Base-by-base conservation (phyloP, 2,113 vertebrate genomes). In the Semnornis frantzii region DNA sequence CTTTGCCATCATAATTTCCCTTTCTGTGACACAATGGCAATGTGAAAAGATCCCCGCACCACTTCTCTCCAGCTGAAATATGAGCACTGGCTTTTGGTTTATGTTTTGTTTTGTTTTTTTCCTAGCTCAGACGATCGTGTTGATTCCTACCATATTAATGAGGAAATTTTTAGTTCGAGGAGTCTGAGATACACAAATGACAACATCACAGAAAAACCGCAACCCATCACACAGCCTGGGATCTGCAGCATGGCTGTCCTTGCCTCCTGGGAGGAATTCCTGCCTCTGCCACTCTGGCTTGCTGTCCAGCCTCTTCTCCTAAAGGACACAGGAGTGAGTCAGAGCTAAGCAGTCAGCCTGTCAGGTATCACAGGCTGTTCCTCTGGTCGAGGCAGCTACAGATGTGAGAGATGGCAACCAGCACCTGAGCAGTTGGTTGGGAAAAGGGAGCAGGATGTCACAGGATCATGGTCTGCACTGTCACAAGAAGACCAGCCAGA, bases 301-400 rank as follows among this genome's bases (percentile, higher is more conserved):
- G 21, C 4, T 72, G 48, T 48, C 31, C 37, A 62, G 31, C 8
- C 21, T 88, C 75, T 91, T 58, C 81, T 77, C 28, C 46, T 66
- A 34, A 76, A 63, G 1, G 8, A 33, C 55, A 27, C 2, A 31
- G 48, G 62, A 74, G 13, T 11, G 52, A 83, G 39, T 54, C 69
- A 31, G 50, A 58, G 59, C 28, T 34, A 46, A 73, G 68, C 1
- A 2, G 15, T 15, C 68, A 42, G 59, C 27, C 54, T 1, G 1
- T 10, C 59, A 55, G 50, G 12, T n/a, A 33, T 9, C 34, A 4
- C 28, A 65, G 23, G 5, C 20, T 71, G 50, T 63, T 73, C 46
- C 69, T 74, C 46, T 2, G 3, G 60, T 27, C 2, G 4, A 1
- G 46, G 60, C 6, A 8, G 37, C n/a, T 23, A 4, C 0, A 2